phyloP scores from a whole-genome alignment of 2,888 invertebrate species.

The Timandra comae region DNA sequence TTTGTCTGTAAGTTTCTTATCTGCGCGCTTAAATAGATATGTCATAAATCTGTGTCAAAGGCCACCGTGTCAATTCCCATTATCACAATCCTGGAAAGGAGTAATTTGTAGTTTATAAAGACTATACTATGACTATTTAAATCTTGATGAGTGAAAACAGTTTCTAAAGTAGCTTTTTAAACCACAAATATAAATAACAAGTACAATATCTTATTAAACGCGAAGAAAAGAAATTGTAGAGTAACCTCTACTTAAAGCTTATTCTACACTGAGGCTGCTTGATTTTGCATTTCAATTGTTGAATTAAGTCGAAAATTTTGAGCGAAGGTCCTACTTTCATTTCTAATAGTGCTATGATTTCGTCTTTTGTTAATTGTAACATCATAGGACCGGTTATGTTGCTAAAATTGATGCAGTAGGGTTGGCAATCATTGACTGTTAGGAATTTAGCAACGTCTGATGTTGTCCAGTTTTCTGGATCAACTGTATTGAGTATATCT shows the following conservation, averaged over 20 bases:
- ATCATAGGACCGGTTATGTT: slow-evolving; percentile 88
- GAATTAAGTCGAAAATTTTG: slow-evolving; percentile 94
- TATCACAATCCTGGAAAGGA: slow-evolving; percentile 1
- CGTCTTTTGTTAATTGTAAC: slow-evolving; percentile 89
- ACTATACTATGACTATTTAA: too few species aligned
- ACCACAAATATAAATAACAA: too few species aligned
- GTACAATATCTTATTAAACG: slow-evolving; percentile 8
- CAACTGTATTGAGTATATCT: slow-evolving; percentile 70
- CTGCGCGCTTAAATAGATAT: slow-evolving; percentile 17
- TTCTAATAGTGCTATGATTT: slow-evolving; percentile 91
- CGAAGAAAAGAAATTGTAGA: slow-evolving; percentile 3
- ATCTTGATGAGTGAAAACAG: too few species aligned
- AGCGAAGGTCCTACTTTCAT: slow-evolving; percentile 97
- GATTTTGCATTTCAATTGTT: slow-evolving; percentile 91
- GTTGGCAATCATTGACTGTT: slow-evolving; percentile 89
- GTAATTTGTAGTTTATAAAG: neutral
- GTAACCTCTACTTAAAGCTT: slow-evolving; percentile 29
- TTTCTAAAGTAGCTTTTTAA: too few species aligned
- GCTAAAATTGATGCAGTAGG: slow-evolving; percentile 81
- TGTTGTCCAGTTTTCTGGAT: slow-evolving; percentile 82
- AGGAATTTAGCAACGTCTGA: slow-evolving; percentile 92
- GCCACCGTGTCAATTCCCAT: slow-evolving; percentile 14
- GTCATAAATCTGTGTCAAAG: slow-evolving; percentile 11
- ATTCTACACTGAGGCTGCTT: slow-evolving; percentile 82
- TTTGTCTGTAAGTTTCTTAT: slow-evolving; percentile 14